phyloP scores from a whole-genome alignment of 2,797 vertebrate species.

The Siniperca obscura region DNA sequence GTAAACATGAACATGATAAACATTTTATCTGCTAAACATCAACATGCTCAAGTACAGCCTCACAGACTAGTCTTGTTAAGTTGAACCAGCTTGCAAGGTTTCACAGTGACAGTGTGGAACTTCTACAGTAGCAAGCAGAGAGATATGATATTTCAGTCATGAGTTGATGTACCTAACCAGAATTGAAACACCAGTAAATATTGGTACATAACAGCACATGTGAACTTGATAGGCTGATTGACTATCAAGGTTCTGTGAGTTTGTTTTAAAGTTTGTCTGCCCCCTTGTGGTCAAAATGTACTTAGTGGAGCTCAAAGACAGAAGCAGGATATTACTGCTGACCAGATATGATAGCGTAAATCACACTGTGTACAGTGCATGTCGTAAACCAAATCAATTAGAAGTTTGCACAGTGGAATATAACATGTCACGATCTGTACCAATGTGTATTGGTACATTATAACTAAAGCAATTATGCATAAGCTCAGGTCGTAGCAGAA shows the following conservation, averaged over 20 bases:
- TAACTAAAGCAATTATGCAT: slow-evolving; percentile 1
- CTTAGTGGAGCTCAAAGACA: background rate
- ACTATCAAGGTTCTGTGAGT: background rate
- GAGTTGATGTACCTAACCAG: background rate
- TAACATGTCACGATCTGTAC: background rate
- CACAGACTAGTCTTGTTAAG: background rate
- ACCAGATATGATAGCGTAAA: background rate
- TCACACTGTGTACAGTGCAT: background rate
- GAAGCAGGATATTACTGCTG: background rate
- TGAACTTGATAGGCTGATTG: background rate
- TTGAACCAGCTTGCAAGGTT: background rate
- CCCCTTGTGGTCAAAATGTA: slow-evolving; percentile 16
- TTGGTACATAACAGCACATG: background rate
- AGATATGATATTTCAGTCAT: background rate
- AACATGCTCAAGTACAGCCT: background rate
- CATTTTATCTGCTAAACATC: background rate
- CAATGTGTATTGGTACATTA: background rate
- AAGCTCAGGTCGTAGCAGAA: slow-evolving; percentile 5
- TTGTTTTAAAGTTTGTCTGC: background rate
- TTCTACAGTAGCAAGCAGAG: background rate
- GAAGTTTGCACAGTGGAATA: background rate
- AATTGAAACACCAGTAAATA: background rate
- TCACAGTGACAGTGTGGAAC: background rate
- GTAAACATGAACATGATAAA: background rate
- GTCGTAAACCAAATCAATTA: background rate